Percentiles rank a stretch among this genome's conserved stretches.
Evolutionary conservation across 2,888 invertebrate genomes (phyloP).

Genomic region (Tetramorium bicarinatum): DNA sequence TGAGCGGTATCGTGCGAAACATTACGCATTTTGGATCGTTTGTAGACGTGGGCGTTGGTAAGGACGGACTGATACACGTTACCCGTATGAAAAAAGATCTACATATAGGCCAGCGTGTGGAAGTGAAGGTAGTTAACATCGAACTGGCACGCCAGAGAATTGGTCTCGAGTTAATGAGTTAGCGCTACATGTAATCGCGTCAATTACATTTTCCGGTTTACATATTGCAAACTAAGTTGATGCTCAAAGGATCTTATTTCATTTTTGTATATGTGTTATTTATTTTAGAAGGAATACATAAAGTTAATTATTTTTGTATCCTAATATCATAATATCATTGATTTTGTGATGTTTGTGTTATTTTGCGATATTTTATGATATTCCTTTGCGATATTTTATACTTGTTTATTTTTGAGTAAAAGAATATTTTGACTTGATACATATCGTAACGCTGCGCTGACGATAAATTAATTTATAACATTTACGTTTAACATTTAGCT

Average conservation of each 20-base stretch:
- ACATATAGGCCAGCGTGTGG: conserved; percentile 90
- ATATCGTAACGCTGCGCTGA: no score
- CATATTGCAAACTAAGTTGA: not conserved
- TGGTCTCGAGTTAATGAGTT: conserved; percentile 83
- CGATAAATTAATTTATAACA: no score
- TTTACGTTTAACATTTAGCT: no score
- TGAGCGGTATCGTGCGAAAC: conserved; percentile 94
- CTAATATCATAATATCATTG: not conserved
- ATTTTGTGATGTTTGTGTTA: not conserved
- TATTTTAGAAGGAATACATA: not conserved
- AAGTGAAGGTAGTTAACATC: conserved; percentile 89
- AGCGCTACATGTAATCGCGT: conserved; percentile 40
- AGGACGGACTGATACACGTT: conserved; percentile 90
- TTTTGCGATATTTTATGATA: not conserved
- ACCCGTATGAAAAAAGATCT: conserved; percentile 88
- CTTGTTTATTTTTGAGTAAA: no score
- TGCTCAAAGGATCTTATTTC: not conserved
- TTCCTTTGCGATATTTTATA: no score
- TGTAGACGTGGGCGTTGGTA: conserved; percentile 94
- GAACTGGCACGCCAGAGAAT: conserved; percentile 89
- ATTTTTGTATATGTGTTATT: no score
- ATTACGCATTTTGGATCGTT: conserved; percentile 97
- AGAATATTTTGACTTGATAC: no score
- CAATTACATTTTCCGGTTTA: not conserved
- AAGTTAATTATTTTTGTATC: not conserved